Conservation (phyloP, 2,797 vertebrate genomes). For the Brachymystax lenok region DNA sequence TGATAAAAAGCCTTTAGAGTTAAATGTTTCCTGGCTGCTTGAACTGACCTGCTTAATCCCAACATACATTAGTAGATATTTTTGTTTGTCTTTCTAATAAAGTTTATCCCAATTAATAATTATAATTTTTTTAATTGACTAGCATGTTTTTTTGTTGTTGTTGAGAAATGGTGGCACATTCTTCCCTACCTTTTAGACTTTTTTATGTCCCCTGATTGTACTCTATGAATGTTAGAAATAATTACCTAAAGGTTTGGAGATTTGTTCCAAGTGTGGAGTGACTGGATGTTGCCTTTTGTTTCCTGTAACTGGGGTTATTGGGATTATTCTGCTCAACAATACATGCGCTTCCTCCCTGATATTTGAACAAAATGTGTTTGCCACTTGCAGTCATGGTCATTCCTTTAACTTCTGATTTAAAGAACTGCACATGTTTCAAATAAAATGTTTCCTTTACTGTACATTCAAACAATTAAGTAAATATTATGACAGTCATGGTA, state of each 20-base stretch:
- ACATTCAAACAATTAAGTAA: slow-evolving; percentile 28
- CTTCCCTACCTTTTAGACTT: slow-evolving; percentile 80
- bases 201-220: slow-evolving; percentile 63
- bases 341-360: slow-evolving; percentile 70
- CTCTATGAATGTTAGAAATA: slow-evolving; percentile 74
- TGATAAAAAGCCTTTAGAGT: slow-evolving; percentile 99
- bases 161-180: slow-evolving; percentile 77
- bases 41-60: slow-evolving; percentile 95
- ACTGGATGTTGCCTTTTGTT: slow-evolving; percentile 74
- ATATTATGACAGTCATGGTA: slow-evolving; percentile 26
- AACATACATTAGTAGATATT: slow-evolving; percentile 88
- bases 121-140: slow-evolving; percentile 80
- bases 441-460: slow-evolving; percentile 48
- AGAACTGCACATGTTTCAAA: slow-evolving; percentile 29
- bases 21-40: slow-evolving; percentile 99
- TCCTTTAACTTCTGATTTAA: slow-evolving; percentile 69
- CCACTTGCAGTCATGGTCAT: slow-evolving; percentile 74
- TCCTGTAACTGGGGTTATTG: slow-evolving; percentile 75
- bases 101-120: slow-evolving; percentile 99
- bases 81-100: slow-evolving; percentile 99
- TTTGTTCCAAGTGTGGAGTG: slow-evolving; percentile 80
- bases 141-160: slow-evolving; percentile 68
- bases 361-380: slow-evolving; percentile 70
- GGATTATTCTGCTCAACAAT: slow-evolving; percentile 80
- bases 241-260: slow-evolving; percentile 43